Evolutionary conservation across 2,888 invertebrate species (phyloP).

Genomic region (Diarsia mendica): DNA sequence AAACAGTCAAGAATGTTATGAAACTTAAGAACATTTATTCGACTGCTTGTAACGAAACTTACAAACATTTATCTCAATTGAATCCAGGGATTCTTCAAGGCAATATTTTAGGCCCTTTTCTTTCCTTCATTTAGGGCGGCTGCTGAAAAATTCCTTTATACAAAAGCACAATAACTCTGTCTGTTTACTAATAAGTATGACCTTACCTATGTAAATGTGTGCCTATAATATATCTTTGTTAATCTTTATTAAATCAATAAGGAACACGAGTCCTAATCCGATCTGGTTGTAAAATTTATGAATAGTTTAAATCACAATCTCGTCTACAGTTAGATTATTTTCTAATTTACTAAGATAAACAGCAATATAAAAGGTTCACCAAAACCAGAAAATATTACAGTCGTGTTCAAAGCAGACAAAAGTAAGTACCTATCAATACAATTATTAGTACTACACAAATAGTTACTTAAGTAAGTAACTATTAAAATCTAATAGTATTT

Average conservation of each 20-base stretch:
- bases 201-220: not conserved
- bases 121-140: not conserved
- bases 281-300: constrained; percentile 17
- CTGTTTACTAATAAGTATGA: no score
- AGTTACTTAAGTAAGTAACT: not conserved
- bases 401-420: constrained; percentile 64
- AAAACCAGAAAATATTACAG: constrained; percentile 68
- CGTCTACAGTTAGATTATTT: constrained; percentile 13
- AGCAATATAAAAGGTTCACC: constrained; percentile 65
- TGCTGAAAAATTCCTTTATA: no score
- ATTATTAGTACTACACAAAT: not conserved
- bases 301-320: constrained; percentile 22
- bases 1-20: no score
- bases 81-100: not conserved
- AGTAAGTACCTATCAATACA: constrained; percentile 61
- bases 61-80: not conserved
- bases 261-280: constrained; percentile 26
- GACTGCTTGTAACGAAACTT: not conserved
- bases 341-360: constrained; percentile 53
- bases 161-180: no score
- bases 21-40: no score
- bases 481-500: not conserved
- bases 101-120: not conserved
- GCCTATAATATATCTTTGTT: not conserved
- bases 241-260: constrained; percentile 30